Percentiles rank a stretch among this genome's conserved stretches.
phyloP scores from a whole-genome alignment of 2,113 vertebrate genomes.

The Etheostoma cragini region DNA sequence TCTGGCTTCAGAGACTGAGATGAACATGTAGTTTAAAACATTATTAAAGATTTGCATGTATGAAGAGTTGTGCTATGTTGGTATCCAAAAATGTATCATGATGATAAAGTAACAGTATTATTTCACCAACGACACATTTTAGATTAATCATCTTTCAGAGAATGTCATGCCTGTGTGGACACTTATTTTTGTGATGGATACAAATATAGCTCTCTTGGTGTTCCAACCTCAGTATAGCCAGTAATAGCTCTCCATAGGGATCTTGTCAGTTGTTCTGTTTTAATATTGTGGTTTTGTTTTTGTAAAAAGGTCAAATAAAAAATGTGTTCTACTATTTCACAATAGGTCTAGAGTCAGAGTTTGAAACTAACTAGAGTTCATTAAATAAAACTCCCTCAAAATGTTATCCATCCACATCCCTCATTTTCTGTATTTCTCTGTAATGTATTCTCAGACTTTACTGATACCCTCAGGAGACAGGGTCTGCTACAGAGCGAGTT shows the following conservation, averaged over 20 bases:
- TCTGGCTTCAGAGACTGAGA: not conserved
- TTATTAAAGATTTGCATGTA: not conserved
- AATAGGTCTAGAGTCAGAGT: not conserved
- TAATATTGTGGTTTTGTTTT: not conserved
- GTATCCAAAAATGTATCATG: not conserved
- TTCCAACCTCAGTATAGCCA: conserved; percentile 2
- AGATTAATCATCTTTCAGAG: not conserved
- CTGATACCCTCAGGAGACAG: conserved; percentile 48
- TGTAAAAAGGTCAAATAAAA: not conserved
- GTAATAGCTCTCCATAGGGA: not conserved
- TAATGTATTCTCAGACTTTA: not conserved
- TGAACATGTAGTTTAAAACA: not conserved
- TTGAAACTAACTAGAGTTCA: conserved; percentile 5
- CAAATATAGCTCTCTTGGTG: not conserved
- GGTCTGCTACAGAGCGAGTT: not conserved
- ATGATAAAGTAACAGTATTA: not conserved
- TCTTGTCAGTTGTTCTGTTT: not conserved
- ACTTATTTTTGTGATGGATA: not conserved
- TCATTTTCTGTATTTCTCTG: conserved; percentile 2
- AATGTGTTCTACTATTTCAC: not conserved
- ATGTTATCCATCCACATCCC: not conserved
- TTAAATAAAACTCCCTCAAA: conserved; percentile 13
- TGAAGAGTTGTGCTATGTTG: not conserved
- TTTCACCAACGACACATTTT: not conserved
- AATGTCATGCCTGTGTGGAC: not conserved